phyloP scores from a whole-genome alignment of 2,113 vertebrate genomes.

The Saccopteryx leptura region DNA sequence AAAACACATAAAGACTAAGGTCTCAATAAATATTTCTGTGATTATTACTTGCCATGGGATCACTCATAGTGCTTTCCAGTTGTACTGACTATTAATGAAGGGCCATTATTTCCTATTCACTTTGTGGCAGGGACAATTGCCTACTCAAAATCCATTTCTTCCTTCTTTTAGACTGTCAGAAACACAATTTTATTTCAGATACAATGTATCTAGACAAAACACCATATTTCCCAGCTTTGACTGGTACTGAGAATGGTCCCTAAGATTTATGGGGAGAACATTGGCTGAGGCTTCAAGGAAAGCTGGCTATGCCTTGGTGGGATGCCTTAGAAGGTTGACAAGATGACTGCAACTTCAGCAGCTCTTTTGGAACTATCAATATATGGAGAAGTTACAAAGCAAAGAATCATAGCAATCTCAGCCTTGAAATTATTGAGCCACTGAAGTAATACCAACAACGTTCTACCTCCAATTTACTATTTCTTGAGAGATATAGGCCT shows the following conservation, averaged over 20 bases:
- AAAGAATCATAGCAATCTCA: background rate
- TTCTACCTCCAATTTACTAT: background rate
- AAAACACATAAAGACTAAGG: background rate
- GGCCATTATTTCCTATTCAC: background rate
- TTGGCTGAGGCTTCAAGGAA: background rate
- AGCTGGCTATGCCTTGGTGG: background rate
- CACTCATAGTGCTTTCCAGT: background rate
- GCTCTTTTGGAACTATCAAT: background rate
- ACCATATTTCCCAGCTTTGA: background rate
- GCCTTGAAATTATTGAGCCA: constrained; percentile 37
- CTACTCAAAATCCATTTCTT: background rate
- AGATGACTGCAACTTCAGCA: background rate
- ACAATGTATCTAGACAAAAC: background rate
- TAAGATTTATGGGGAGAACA: background rate
- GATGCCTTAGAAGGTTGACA: background rate
- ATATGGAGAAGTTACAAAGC: background rate
- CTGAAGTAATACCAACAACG: background rate
- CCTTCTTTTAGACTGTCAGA: background rate
- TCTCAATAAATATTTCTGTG: background rate
- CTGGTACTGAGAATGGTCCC: background rate
- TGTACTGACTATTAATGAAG: background rate
- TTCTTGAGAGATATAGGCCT: background rate
- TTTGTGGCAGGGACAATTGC: background rate
- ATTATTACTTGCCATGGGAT: background rate
- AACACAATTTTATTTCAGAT: background rate